A percentile compares a stretch with the other conserved stretches of the same genome.
phyloP scores from a whole-genome alignment of 2,888 invertebrate genomes.

The Aphodius granarius region DNA sequence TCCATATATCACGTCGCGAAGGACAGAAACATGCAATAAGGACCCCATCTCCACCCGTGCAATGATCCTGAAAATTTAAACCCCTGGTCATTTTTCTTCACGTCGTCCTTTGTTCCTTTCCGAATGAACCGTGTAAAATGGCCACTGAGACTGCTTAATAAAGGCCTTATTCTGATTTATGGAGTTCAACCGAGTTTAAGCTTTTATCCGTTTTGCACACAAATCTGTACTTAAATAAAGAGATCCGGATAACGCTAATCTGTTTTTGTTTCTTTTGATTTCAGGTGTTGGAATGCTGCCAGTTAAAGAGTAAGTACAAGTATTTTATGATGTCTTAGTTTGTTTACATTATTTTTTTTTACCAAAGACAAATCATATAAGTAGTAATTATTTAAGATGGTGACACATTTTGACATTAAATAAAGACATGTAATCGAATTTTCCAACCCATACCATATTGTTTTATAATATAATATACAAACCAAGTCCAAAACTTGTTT shows the following conservation, averaged over 20 bases:
- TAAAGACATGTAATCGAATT: no score
- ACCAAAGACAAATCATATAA: background rate
- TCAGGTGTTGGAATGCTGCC: constrained; percentile 93
- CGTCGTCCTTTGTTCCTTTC: background rate
- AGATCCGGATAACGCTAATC: background rate
- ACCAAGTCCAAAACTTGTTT: no score
- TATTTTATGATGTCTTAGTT: constrained; percentile 23
- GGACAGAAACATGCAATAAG: background rate
- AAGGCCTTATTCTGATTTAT: background rate
- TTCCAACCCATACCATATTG: no score
- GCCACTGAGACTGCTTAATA: background rate
- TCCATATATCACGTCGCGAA: background rate
- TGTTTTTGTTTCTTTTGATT: constrained; percentile 46
- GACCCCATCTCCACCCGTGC: background rate
- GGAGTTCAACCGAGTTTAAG: background rate
- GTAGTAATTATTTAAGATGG: background rate
- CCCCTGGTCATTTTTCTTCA: background rate
- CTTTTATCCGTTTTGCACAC: background rate
- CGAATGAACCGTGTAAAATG: background rate
- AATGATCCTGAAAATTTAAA: background rate
- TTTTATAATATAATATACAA: no score
- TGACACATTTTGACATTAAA: no score
- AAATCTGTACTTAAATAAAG: background rate
- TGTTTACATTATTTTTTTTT: background rate
- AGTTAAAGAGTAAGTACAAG: constrained; percentile 83